Conservation (phyloP, 2,113 vertebrate genomes). For the Amphiprion percula region DNA sequence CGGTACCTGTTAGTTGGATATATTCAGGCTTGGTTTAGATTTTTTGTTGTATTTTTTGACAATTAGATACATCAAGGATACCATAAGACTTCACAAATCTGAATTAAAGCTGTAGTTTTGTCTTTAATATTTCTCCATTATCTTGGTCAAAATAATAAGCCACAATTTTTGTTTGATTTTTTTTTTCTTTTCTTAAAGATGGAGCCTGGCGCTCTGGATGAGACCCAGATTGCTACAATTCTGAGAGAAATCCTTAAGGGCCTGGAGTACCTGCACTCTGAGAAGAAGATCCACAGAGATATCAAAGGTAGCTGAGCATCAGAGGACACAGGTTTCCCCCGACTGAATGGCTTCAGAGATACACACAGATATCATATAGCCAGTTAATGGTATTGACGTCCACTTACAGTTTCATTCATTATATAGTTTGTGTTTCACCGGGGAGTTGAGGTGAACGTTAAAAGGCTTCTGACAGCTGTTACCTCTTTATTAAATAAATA, state of each 20-base stretch:
- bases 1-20: too few relatives aligned
- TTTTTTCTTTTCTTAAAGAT: conserved; percentile 64
- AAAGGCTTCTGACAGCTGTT: conserved; percentile 49
- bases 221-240: conserved; percentile 86
- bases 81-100: too few relatives aligned
- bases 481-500: conserved; percentile 37
- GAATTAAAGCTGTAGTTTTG: too few relatives aligned
- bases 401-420: conserved; percentile 46
- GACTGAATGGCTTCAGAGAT: conserved; percentile 11
- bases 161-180: background rate
- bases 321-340: conserved; percentile 16
- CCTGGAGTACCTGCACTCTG: conserved; percentile 86
- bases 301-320: conserved; percentile 82
- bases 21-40: too few relatives aligned
- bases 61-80: too few relatives aligned
- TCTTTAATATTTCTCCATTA: too few relatives aligned
- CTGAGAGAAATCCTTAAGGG: conserved; percentile 87
- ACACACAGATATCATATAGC: conserved; percentile 44
- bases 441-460: conserved; percentile 24
- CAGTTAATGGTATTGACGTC: conserved; percentile 54
- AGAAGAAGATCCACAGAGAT: conserved; percentile 88
- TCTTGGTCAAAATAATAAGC: background rate
- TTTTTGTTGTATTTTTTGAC: too few relatives aligned
- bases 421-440: conserved; percentile 24
- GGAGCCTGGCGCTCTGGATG: conserved; percentile 85